phyloP scores from a whole-genome alignment of 2,888 invertebrate species.

The Helicoverpa assulta region DNA sequence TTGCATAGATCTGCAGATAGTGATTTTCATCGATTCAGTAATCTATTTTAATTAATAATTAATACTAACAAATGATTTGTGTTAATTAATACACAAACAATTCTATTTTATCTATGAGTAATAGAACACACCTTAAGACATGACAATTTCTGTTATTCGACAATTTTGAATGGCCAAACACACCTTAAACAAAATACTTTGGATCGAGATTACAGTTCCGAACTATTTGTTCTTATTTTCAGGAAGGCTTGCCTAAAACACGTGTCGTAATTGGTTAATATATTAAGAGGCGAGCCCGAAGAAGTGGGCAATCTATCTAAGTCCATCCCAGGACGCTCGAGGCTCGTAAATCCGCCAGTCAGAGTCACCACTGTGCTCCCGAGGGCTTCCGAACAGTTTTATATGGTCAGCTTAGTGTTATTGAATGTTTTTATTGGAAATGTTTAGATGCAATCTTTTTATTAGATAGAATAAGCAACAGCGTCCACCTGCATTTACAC shows the following conservation, averaged over 20 bases:
- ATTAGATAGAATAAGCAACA: slow-evolving; percentile 40
- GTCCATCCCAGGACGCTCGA: slow-evolving; percentile 72
- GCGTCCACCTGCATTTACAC: slow-evolving; percentile 20
- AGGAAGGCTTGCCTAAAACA: slow-evolving; percentile 41
- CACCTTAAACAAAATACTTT: slow-evolving; percentile 30
- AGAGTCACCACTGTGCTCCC: slow-evolving; percentile 70
- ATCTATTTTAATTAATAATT: slow-evolving; percentile 65
- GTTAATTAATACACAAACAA: slow-evolving; percentile 50
- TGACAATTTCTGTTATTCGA: slow-evolving; percentile 29
- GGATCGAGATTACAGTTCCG: slow-evolving; percentile 21
- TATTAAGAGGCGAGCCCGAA: slow-evolving; percentile 70
- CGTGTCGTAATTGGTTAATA: slow-evolving; percentile 70
- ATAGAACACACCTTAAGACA: slow-evolving; percentile 41
- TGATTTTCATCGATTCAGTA: slow-evolving; percentile 60
- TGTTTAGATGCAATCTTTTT: slow-evolving; percentile 49
- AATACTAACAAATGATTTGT: slow-evolving; percentile 59
- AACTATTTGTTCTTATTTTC: slow-evolving; percentile 16
- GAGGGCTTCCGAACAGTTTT: slow-evolving; percentile 63
- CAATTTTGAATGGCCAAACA: slow-evolving; percentile 32
- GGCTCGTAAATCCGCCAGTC: slow-evolving; percentile 75
- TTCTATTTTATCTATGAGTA: slow-evolving; percentile 54
- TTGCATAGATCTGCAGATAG: slow-evolving; percentile 57
- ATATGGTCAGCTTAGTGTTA: slow-evolving; percentile 62
- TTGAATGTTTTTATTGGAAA: slow-evolving; percentile 60
- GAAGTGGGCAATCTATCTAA: slow-evolving; percentile 75